A percentile compares a stretch with the other conserved stretches of the same genome.
Conservation (phyloP, 2,797 vertebrate species). For the Menidia menidia region DNA sequence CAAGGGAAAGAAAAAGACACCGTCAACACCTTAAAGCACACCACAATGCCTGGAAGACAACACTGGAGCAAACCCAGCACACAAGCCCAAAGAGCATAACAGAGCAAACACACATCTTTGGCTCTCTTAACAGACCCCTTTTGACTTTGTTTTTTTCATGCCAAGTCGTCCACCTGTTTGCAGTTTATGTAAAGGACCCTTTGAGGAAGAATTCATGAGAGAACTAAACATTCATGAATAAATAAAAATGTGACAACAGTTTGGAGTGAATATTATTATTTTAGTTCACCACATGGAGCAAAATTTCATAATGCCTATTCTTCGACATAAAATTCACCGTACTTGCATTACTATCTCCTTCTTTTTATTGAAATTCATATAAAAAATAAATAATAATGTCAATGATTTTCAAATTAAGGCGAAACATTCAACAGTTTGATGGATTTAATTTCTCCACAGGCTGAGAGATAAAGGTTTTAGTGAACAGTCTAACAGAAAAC, state of each 20-base stretch:
- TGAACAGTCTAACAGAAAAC: neutral
- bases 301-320: neutral
- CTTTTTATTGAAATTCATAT: neutral
- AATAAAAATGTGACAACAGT: no score
- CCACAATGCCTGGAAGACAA: conserved; percentile 80
- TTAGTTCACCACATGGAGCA: neutral
- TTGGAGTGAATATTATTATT: neutral
- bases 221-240: no score
- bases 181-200: neutral
- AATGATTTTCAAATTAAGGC: no score
- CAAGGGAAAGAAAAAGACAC: conserved; percentile 85
- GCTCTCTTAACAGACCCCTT: conserved; percentile 16
- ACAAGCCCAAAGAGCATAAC: conserved; percentile 58
- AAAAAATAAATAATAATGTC: no score
- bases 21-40: conserved; percentile 84
- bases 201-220: neutral
- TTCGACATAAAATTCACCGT: neutral
- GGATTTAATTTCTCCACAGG: neutral
- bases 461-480: neutral
- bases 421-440: neutral
- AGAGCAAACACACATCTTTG: conserved; percentile 45
- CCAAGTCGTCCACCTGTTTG: neutral
- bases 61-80: conserved; percentile 69
- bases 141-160: neutral
- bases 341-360: neutral